Percentiles rank a stretch among this genome's conserved stretches.
Conservation (phyloP, 2,888 invertebrate species). For the Archips xylosteana region DNA sequence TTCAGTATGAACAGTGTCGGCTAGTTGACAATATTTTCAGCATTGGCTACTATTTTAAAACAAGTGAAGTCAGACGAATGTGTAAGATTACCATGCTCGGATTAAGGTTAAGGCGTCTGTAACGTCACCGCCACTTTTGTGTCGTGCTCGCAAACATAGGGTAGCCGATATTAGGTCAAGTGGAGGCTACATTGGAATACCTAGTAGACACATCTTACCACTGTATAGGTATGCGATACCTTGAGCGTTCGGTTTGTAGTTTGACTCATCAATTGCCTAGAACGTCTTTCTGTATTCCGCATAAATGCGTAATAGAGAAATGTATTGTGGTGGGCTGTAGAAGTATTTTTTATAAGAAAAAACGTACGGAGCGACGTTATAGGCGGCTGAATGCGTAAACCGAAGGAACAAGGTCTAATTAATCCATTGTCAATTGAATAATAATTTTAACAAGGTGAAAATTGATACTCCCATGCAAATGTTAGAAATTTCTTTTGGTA, state of each 20-base stretch:
- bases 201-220: not conserved
- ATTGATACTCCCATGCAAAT: not conserved
- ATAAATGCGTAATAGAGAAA: not conserved
- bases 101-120: conserved; percentile 29
- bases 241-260: not conserved
- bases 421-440: not conserved
- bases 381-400: not conserved
- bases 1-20: not conserved
- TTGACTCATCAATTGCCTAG: not conserved
- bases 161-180: conserved; percentile 24
- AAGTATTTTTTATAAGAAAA: not conserved
- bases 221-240: not conserved
- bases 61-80: conserved; percentile 13
- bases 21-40: not conserved
- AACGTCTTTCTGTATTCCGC: not conserved
- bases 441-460: not conserved
- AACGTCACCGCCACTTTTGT: conserved; percentile 24
- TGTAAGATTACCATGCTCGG: conserved; percentile 35
- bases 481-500: not conserved
- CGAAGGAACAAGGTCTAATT: not conserved
- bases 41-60: not conserved
- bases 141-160: conserved; percentile 31
- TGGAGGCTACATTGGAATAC: conserved; percentile 7
- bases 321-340: not conserved
- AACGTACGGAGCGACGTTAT: not conserved